Percentiles rank a stretch among this genome's conserved stretches.
Conservation (phyloP, 2,888 invertebrate species). For the Hydropsyche betteni region DNA sequence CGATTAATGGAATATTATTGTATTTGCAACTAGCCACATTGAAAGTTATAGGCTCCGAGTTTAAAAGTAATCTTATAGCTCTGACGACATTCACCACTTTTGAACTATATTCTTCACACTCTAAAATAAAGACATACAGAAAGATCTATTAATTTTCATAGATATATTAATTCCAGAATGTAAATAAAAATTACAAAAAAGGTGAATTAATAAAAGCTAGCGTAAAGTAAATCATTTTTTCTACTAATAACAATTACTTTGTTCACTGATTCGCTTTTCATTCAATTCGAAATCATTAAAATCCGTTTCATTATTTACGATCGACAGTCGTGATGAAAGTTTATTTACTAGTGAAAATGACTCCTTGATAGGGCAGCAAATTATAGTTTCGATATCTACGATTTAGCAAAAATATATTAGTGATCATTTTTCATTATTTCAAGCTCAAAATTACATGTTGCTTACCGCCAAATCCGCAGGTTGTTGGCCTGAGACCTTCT, state of each 20-base stretch:
- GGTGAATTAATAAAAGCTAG: too few relatives aligned
- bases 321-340: too few relatives aligned
- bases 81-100: constrained; percentile 62
- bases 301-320: too few relatives aligned
- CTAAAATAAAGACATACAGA: constrained; percentile 55
- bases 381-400: background rate
- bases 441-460: too few relatives aligned
- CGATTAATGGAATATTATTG: constrained; percentile 67
- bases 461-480: constrained; percentile 18
- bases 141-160: too few relatives aligned
- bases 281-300: background rate
- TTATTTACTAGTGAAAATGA: too few relatives aligned
- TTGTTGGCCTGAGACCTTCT: constrained; percentile 8
- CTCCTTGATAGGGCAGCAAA: background rate
- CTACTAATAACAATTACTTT: background rate
- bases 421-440: too few relatives aligned
- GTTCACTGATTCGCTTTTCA: constrained; percentile 9
- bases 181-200: too few relatives aligned
- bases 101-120: constrained; percentile 69
- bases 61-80: constrained; percentile 64
- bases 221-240: too few relatives aligned
- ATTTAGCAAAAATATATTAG: background rate
- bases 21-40: constrained; percentile 66
- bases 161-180: too few relatives aligned
- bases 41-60: constrained; percentile 61